phyloP scores from a whole-genome alignment of 1,140 invertebrate species.

The Caenorhabditis briggsae region DNA sequence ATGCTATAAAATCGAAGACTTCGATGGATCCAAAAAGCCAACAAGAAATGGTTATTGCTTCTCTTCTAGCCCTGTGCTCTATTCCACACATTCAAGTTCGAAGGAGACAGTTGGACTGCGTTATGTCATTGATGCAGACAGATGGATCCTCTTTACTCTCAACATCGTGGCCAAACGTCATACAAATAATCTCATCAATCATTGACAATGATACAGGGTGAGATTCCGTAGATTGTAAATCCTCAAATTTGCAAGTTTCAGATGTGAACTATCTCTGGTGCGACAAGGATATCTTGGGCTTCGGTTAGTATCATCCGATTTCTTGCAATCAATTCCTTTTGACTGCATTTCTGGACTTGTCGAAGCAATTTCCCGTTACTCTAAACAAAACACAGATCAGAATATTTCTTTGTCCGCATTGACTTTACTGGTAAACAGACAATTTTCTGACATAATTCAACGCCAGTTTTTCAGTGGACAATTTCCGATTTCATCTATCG shows the following conservation, averaged over 20 bases:
- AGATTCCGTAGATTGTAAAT: conserved; percentile 35
- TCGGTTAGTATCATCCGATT: conserved; percentile 96
- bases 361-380: conserved; percentile 94
- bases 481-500: conserved; percentile 75
- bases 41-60: conserved; percentile 84
- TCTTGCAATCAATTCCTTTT: conserved; percentile 79
- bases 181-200: conserved; percentile 93
- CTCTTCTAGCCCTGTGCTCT: conserved; percentile 89
- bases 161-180: conserved; percentile 92
- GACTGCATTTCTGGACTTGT: conserved; percentile 90
- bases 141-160: conserved; percentile 88
- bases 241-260: conserved; percentile 43
- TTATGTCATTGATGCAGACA: conserved; percentile 90
- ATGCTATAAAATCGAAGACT: conserved; percentile 82
- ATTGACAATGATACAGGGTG: conserved; percentile 80
- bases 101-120: conserved; percentile 93
- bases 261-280: conserved; percentile 86
- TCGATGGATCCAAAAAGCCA: conserved; percentile 44
- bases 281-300: conserved; percentile 94
- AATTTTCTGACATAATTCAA: conserved; percentile 2
- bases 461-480: conserved; percentile 73
- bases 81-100: conserved; percentile 92
- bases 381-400: conserved; percentile 93
- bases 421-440: conserved; percentile 87
- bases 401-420: conserved; percentile 98